Evolutionary conservation across 2,113 vertebrate species (phyloP).

Genomic region (Oreochromis niloticus): DNA sequence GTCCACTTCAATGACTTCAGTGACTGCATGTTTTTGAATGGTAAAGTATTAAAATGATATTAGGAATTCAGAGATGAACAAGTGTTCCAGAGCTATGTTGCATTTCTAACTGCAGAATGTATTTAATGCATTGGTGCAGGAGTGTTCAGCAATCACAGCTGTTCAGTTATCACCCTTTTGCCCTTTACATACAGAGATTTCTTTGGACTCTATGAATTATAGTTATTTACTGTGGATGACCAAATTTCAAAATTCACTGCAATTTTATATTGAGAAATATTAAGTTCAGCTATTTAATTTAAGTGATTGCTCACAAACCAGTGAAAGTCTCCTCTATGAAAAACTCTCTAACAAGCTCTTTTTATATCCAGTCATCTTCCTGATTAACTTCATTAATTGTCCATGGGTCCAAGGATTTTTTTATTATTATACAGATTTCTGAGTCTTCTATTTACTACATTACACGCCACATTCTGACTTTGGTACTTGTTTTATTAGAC

Average conservation of each 20-base stretch:
- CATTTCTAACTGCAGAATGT: not conserved
- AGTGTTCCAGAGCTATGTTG: not conserved
- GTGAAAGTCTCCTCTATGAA: not conserved
- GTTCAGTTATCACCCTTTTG: not conserved
- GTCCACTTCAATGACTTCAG: not conserved
- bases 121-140: not conserved
- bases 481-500: not conserved
- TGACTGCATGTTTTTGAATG: not conserved
- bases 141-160: not conserved
- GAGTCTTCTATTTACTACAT: not conserved
- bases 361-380: not conserved
- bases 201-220: not conserved
- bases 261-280: not conserved
- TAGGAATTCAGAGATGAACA: not conserved
- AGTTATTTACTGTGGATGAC: not conserved
- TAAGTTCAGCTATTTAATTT: not conserved
- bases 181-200: not conserved
- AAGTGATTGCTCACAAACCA: not conserved
- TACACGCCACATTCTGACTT: not conserved
- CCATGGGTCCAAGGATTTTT: not conserved
- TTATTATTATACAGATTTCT: not conserved
- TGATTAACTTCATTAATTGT: not conserved
- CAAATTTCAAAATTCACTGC: not conserved
- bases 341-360: not conserved
- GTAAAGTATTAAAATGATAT: no score